Percentiles rank a stretch among this genome's conserved stretches.
Conservation (phyloP, 2,113 vertebrate genomes). For the Neolamprologus cancellatus region DNA sequence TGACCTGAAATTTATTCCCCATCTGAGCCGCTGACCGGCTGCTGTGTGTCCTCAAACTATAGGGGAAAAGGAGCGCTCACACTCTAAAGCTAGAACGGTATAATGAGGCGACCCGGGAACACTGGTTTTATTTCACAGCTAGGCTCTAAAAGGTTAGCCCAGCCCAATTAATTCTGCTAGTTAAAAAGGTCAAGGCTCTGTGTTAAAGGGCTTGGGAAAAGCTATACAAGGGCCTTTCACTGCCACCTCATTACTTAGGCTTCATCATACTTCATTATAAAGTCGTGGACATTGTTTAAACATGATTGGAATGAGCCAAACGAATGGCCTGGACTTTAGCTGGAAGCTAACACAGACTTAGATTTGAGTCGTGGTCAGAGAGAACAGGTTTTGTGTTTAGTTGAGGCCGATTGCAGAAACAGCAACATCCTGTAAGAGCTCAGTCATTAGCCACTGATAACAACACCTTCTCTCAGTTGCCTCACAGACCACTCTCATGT, state of each 20-base stretch:
- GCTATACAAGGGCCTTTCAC: constrained; percentile 26
- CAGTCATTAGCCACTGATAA: neutral
- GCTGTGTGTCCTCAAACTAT: constrained; percentile 34
- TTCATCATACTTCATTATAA: constrained; percentile 67
- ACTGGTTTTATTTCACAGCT: constrained; percentile 48
- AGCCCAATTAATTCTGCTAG: constrained; percentile 72
- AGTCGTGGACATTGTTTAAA: constrained; percentile 56
- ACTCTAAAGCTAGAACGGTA: constrained; percentile 47
- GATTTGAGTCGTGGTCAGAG: neutral
- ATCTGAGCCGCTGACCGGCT: constrained; percentile 26
- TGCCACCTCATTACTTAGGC: constrained; percentile 65
- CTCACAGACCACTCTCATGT: neutral
- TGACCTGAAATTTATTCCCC: constrained; percentile 64
- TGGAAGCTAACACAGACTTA: neutral
- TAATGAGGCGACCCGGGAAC: constrained; percentile 71
- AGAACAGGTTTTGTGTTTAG: neutral
- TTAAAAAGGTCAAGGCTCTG: constrained; percentile 75
- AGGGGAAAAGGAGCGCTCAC: constrained; percentile 16
- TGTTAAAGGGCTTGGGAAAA: constrained; percentile 63
- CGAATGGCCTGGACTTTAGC: neutral
- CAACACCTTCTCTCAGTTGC: neutral
- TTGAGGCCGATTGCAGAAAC: neutral
- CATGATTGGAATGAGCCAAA: constrained; percentile 32
- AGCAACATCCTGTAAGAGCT: neutral
- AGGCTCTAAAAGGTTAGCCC: constrained; percentile 71